Evolutionary conservation across 1,140 invertebrate species (phyloP).

Genomic region (Neodiprion virginianus): DNA sequence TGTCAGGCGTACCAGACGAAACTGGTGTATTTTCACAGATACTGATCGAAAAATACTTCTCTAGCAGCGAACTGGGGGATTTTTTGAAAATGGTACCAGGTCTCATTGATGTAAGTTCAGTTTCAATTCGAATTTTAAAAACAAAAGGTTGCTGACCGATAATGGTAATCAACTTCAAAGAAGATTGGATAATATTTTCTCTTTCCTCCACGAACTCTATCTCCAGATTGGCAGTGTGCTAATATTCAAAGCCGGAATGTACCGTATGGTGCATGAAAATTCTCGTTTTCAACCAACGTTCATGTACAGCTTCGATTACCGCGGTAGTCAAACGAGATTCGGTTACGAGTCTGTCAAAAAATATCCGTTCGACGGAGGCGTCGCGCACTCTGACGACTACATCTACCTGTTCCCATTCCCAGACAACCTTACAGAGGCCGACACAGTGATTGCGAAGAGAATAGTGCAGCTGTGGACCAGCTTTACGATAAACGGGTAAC

Average conservation of each 20-base stretch:
- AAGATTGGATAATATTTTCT: background rate
- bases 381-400: background rate
- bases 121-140: background rate
- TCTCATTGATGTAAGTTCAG: background rate
- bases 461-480: background rate
- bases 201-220: background rate
- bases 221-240: background rate
- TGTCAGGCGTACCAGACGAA: background rate
- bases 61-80: background rate
- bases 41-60: background rate
- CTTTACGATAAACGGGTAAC: background rate
- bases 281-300: background rate
- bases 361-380: background rate
- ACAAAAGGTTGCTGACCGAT: no score
- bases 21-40: background rate
- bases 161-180: no score
- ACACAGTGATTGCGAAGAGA: background rate
- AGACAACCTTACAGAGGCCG: background rate
- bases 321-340: slow-evolving; percentile 1
- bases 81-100: slow-evolving; percentile 1
- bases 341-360: background rate
- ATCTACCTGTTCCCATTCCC: background rate
- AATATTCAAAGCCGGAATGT: background rate
- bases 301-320: background rate
- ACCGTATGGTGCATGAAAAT: background rate